phyloP scores from a whole-genome alignment of 2,888 invertebrate genomes.

The Pyrrhosoma nymphula region DNA sequence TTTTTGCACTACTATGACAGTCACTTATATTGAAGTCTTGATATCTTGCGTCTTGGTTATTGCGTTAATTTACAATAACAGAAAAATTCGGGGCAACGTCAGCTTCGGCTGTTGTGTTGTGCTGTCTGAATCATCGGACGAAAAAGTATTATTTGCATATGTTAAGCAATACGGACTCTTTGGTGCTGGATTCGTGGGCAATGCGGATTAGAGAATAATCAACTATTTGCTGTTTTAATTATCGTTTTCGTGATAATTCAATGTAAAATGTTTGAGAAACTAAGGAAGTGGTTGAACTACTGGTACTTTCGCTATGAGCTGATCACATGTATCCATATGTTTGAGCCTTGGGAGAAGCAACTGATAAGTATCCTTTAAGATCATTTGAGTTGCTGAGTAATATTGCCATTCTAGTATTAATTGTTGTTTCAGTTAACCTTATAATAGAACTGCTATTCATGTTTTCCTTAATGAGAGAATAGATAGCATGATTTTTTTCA shows the following conservation, averaged over 20 bases:
- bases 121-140: background rate
- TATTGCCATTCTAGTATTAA: background rate
- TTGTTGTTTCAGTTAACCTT: background rate
- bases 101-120: background rate
- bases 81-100: too few species aligned
- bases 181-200: background rate
- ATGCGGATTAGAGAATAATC: background rate
- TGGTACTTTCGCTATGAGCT: conserved; percentile 78
- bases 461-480: conserved; percentile 70
- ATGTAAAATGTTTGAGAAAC: conserved; percentile 68
- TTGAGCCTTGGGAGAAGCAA: conserved; percentile 79
- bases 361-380: conserved; percentile 76
- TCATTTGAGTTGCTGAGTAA: background rate
- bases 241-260: background rate
- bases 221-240: background rate
- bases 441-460: background rate
- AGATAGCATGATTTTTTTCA: conserved; percentile 79
- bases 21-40: background rate
- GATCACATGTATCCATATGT: conserved; percentile 79
- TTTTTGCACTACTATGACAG: background rate
- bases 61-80: too few species aligned
- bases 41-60: background rate
- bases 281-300: conserved; percentile 74
- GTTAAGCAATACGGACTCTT: background rate
- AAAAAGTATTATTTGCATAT: background rate